A percentile compares a stretch with the other conserved stretches of the same genome.
Evolutionary conservation across 37 sponge, comb jelly and placozoan species (phyloP).

Genomic region (Beroe ovata): DNA sequence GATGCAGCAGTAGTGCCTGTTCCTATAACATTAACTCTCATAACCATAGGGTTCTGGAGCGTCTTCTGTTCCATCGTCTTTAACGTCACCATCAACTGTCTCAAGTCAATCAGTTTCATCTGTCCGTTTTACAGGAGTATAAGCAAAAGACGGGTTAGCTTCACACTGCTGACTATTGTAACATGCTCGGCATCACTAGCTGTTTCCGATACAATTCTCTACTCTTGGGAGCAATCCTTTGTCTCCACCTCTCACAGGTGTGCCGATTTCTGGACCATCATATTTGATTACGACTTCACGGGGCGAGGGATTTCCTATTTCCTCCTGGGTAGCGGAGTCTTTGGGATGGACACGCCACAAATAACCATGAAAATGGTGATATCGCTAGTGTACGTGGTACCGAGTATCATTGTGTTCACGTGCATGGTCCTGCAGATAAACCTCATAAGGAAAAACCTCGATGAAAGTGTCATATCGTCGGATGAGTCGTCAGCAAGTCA

Average conservation of each 20-base stretch:
- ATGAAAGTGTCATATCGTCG: not conserved
- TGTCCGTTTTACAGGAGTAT: not conserved
- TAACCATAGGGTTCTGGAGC: conserved; percentile 16
- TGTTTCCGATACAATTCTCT: not conserved
- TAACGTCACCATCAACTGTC: not conserved
- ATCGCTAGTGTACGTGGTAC: not conserved
- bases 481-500: not conserved
- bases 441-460: not conserved
- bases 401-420: not conserved
- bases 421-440: conserved; percentile 26
- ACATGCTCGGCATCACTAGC: not conserved
- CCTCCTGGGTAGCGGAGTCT: not conserved
- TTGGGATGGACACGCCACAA: not conserved
- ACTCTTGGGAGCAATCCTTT: not conserved
- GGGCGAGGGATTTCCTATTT: not conserved
- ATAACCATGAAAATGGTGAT: not conserved
- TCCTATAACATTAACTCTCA: not conserved
- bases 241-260: not conserved
- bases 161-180: not conserved
- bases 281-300: conserved; percentile 1
- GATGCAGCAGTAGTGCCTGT: not conserved
- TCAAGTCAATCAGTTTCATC: not conserved
- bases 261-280: not conserved
- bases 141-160: not conserved
- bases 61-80: conserved; percentile 1